phyloP scores from a whole-genome alignment of 2,888 invertebrate genomes.

The Carpatolechia fugitivella region DNA sequence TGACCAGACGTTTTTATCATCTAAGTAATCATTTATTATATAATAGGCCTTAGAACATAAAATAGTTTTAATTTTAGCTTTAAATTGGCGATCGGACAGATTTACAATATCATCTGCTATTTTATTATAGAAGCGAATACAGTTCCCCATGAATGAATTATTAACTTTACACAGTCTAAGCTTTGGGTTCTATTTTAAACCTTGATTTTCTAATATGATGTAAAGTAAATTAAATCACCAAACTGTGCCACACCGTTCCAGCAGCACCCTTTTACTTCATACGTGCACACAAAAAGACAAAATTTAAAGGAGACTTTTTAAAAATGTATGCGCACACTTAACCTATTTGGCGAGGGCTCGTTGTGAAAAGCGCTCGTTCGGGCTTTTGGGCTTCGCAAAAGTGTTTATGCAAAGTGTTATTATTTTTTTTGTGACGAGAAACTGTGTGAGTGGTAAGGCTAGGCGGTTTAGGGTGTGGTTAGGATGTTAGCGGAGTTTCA shows the following conservation, averaged over 20 bases:
- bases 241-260: background rate
- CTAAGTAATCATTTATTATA: too few species aligned
- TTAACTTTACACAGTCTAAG: too few species aligned
- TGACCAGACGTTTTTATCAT: too few species aligned
- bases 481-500: conserved; percentile 32
- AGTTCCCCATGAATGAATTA: too few species aligned
- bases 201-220: too few species aligned
- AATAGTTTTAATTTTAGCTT: too few species aligned
- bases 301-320: conserved; percentile 11
- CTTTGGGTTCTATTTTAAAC: too few species aligned
- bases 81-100: too few species aligned
- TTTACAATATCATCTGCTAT: too few species aligned
- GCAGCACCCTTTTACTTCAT: background rate
- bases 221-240: background rate
- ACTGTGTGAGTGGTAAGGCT: conserved; percentile 40
- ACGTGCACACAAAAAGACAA: conserved; percentile 8
- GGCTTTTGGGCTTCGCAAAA: conserved; percentile 51
- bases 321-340: conserved; percentile 39
- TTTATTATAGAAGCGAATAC: too few species aligned
- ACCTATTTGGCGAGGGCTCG: conserved; percentile 42
- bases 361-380: conserved; percentile 49
- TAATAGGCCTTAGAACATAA: too few species aligned
- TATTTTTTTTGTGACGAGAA: conserved; percentile 55
- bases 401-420: conserved; percentile 77
- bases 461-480: conserved; percentile 25